Evolutionary conservation across 2,113 vertebrate genomes (phyloP).

Genomic region (Desmodus rotundus): DNA sequence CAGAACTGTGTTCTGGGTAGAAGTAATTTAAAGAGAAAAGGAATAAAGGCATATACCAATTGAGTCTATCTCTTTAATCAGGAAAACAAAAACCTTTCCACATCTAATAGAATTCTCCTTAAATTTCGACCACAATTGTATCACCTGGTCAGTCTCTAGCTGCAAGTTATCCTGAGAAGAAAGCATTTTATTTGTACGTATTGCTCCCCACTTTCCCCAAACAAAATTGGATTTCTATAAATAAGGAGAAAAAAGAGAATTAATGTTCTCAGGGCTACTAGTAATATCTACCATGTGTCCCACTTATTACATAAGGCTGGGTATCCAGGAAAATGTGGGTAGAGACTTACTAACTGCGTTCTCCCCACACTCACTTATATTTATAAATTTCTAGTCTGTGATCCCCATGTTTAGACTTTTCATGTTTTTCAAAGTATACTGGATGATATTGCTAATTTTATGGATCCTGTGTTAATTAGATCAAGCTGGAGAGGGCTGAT

Average conservation of each 20-base stretch:
- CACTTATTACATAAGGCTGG: background rate
- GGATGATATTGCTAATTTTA: background rate
- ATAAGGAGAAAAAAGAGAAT: background rate
- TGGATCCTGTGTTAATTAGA: background rate
- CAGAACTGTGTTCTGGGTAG: background rate
- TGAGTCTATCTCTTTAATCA: background rate
- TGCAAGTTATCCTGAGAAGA: background rate
- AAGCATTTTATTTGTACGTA: background rate
- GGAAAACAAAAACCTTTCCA: background rate
- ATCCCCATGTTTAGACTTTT: background rate
- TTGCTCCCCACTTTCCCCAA: background rate
- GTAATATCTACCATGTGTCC: background rate
- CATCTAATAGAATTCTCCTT: background rate
- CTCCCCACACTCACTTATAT: background rate
- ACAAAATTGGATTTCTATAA: background rate
- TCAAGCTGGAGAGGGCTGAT: background rate
- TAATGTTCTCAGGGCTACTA: background rate
- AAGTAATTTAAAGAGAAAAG: background rate
- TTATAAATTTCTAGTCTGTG: background rate
- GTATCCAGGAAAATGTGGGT: background rate
- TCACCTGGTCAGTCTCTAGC: background rate
- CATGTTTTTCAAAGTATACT: background rate
- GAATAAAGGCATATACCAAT: background rate
- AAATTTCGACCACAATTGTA: background rate
- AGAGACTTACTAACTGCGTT: background rate